phyloP scores from a whole-genome alignment of 2,888 invertebrate species.

The Rhingia rostrata region DNA sequence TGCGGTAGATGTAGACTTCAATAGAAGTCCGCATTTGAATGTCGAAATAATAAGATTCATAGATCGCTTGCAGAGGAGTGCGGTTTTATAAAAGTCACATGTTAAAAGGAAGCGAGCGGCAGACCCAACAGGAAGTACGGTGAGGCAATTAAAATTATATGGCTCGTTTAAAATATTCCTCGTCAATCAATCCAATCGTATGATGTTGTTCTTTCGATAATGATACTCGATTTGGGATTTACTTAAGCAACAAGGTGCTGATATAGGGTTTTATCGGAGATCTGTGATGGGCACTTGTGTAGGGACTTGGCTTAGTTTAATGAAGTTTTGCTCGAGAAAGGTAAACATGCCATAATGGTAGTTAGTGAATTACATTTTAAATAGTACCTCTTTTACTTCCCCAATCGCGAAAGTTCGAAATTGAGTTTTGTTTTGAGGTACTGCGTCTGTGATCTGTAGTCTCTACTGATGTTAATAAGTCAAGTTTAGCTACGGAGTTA shows the following conservation, averaged over 20 bases:
- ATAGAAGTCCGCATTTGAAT: constrained; percentile 39
- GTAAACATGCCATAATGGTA: no score
- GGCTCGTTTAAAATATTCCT: constrained; percentile 45
- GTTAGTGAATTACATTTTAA: no score
- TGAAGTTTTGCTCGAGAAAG: no score
- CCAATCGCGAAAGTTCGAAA: no score
- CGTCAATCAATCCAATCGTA: constrained; percentile 42
- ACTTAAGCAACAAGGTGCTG: constrained; percentile 1
- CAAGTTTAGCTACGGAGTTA: no score
- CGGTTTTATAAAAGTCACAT: constrained; percentile 18
- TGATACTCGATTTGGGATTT: not conserved
- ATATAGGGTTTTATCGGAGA: not conserved
- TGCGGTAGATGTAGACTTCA: constrained; percentile 39
- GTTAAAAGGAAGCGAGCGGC: not conserved
- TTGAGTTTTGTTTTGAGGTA: no score
- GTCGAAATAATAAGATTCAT: constrained; percentile 57
- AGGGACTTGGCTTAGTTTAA: no score
- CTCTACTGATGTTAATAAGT: no score
- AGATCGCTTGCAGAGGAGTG: constrained; percentile 17
- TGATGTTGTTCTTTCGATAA: not conserved
- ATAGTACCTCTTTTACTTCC: no score
- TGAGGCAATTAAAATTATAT: constrained; percentile 66
- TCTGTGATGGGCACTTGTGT: no score
- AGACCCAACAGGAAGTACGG: constrained; percentile 43
- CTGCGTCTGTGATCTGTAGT: no score